Percentiles rank a stretch among this genome's conserved stretches.
These are phyloP conservation scores for Hylaeus anthracinus DNA, from an alignment of 1,140 invertebrate species.

Conservation along the genomic window DNA sequence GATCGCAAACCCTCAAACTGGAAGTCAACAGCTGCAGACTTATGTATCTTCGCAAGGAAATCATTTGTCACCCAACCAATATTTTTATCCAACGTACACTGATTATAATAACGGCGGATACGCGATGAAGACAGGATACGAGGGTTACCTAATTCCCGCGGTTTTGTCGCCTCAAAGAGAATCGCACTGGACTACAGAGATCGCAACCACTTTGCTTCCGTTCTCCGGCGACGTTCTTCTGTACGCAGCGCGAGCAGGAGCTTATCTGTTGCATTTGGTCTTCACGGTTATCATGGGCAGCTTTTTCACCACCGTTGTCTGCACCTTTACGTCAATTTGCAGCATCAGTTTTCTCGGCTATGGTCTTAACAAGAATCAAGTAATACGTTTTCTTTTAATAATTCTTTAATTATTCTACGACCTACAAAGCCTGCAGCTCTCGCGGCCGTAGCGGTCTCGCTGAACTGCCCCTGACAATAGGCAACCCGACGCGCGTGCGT, in stretches of 20 bases:
- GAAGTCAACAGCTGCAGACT: background rate
- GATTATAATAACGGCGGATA: conserved; percentile 52
- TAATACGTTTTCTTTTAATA: conserved; percentile 6
- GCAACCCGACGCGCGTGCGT: no score
- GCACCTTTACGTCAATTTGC: conserved; percentile 85
- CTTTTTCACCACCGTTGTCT: conserved; percentile 82
- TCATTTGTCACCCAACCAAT: background rate
- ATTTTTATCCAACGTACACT: conserved; percentile 59
- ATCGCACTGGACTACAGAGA: conserved; percentile 20
- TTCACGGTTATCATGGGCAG: conserved; percentile 72
- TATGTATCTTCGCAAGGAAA: background rate
- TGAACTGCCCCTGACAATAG: no score
- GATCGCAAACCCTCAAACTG: background rate
- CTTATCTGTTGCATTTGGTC: conserved; percentile 46
- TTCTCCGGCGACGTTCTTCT: conserved; percentile 43
- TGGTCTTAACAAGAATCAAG: conserved; percentile 70
- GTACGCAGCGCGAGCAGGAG: conserved; percentile 44
- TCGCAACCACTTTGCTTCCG: conserved; percentile 47
- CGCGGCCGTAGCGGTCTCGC: no score
- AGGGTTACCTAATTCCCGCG: conserved; percentile 71
- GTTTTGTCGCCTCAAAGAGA: conserved; percentile 20
- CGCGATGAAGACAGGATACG: conserved; percentile 76
- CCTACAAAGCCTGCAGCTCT: background rate
- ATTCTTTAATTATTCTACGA: no score
- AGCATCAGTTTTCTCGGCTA: conserved; percentile 82